Conservation (phyloP, 2,113 vertebrate genomes). For the Salminus brasiliensis region DNA sequence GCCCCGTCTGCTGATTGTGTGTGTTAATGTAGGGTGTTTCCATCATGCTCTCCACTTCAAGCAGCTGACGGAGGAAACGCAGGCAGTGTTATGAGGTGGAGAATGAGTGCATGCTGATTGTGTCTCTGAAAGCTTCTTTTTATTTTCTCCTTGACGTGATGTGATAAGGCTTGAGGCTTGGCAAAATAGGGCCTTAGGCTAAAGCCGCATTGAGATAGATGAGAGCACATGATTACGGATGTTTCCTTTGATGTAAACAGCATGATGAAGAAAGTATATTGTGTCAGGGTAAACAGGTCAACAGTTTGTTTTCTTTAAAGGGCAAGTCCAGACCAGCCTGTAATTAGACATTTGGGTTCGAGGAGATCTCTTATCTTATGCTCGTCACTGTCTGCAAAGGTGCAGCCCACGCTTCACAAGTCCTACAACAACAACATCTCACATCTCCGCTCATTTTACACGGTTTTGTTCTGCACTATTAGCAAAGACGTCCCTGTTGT, state of each 20-base stretch:
- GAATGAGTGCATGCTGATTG: constrained; percentile 5
- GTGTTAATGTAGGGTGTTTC: constrained; percentile 11
- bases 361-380: constrained; percentile 21
- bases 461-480: too few relatives aligned
- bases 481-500: too few relatives aligned
- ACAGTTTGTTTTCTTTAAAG: constrained; percentile 28
- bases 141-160: not conserved
- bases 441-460: not conserved
- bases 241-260: constrained; percentile 33
- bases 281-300: constrained; percentile 18
- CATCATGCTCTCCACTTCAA: constrained; percentile 11
- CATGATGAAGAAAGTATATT: constrained; percentile 36
- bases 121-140: not conserved
- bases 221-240: not conserved
- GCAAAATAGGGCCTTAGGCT: constrained; percentile 8
- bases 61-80: constrained; percentile 12
- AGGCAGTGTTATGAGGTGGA: constrained; percentile 7
- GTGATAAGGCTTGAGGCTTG: constrained; percentile 15
- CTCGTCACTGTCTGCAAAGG: constrained; percentile 9
- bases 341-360: constrained; percentile 36
- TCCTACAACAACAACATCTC: too few relatives aligned
- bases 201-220: constrained; percentile 30
- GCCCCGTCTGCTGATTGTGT: not conserved
- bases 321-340: not conserved
- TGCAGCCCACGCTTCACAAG: not conserved